Evolutionary conservation across 2,797 vertebrate genomes (phyloP).

Genomic region (Ctenosaura bakeri): DNA sequence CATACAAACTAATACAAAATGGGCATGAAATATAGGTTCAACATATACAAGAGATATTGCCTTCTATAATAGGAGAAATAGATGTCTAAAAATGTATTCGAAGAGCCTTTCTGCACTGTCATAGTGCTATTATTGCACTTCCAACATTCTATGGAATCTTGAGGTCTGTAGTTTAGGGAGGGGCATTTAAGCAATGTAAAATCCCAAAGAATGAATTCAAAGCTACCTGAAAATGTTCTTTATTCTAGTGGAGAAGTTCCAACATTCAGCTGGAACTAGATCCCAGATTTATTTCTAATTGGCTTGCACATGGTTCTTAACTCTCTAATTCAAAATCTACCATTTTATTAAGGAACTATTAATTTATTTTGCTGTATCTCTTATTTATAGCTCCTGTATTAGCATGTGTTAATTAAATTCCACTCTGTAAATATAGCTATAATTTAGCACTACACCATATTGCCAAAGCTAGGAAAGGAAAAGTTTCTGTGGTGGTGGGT

Average conservation of each 20-base stretch:
- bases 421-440: background rate
- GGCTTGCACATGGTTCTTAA: conserved; percentile 8
- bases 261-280: background rate
- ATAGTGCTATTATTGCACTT: no score
- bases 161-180: no score
- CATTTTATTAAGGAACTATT: conserved; percentile 27
- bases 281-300: conserved; percentile 20
- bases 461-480: conserved; percentile 16
- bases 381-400: background rate
- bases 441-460: background rate
- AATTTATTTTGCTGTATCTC: conserved; percentile 22
- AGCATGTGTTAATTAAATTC: conserved; percentile 24
- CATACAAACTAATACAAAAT: background rate
- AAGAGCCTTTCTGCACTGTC: no score
- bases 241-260: conserved; percentile 5
- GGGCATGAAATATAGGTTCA: background rate
- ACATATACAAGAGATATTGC: background rate
- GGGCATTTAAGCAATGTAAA: background rate
- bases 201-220: background rate
- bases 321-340: conserved; percentile 34
- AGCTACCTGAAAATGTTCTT: background rate
- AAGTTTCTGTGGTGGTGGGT: background rate
- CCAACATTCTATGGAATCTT: no score
- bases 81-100: background rate
- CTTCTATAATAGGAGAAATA: background rate